phyloP scores from a whole-genome alignment of 2,113 vertebrate species.

The Cavia aperea region DNA sequence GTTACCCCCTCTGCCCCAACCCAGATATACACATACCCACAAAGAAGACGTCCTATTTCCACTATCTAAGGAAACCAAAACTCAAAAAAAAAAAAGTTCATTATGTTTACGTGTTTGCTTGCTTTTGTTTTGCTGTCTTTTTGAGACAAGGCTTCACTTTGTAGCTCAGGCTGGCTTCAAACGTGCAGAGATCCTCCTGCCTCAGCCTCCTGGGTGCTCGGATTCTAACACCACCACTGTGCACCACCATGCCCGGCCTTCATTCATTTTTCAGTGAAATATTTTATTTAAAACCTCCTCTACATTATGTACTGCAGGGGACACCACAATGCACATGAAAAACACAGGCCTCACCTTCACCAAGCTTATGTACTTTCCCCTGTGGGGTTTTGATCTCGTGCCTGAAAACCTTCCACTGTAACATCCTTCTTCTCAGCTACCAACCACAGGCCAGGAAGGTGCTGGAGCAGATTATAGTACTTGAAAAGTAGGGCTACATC shows the following conservation, averaged over 20 bases:
- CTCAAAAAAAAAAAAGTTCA: background rate
- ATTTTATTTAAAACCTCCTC: background rate
- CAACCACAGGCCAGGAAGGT: background rate
- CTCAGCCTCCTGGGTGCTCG: background rate
- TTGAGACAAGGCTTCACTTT: background rate
- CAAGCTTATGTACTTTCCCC: background rate
- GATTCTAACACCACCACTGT: background rate
- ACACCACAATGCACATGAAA: background rate
- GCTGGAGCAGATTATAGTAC: background rate
- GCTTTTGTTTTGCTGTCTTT: background rate
- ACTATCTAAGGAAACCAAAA: constrained; percentile 1
- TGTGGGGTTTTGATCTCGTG: background rate
- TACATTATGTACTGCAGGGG: background rate
- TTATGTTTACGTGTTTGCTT: background rate
- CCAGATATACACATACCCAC: background rate
- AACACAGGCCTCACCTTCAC: background rate
- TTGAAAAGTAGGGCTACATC: background rate
- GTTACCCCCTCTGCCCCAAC: background rate
- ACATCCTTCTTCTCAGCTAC: background rate
- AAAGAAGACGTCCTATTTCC: background rate
- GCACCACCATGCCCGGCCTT: background rate
- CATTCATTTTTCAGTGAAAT: background rate
- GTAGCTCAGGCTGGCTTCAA: background rate
- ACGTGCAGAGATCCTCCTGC: background rate
- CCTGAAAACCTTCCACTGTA: background rate